Evolutionary conservation across 2,113 vertebrate species (phyloP).

Genomic region (Cervus canadensis): DNA sequence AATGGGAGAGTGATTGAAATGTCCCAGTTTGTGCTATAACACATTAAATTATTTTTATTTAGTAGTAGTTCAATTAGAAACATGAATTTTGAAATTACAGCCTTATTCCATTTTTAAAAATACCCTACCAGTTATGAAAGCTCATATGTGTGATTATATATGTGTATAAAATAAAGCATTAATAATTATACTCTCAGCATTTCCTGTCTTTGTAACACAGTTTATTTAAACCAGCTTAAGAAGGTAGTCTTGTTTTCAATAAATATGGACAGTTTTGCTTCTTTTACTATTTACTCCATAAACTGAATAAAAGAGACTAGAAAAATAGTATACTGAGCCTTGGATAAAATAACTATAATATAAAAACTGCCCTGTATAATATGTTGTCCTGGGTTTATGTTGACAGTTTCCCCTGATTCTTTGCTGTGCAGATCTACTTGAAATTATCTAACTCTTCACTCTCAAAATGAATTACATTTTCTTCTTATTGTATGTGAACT

Average conservation of each 20-base stretch:
- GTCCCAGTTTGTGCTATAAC: slow-evolving; percentile 18
- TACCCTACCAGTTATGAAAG: not conserved
- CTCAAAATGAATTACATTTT: slow-evolving; percentile 15
- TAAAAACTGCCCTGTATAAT: not conserved
- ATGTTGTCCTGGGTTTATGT: not conserved
- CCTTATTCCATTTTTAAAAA: not conserved
- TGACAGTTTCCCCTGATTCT: not conserved
- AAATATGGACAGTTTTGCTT: not conserved
- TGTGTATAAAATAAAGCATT: slow-evolving; percentile 22
- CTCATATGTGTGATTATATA: not conserved
- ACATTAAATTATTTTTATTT: slow-evolving; percentile 34
- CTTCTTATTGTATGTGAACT: slow-evolving; percentile 12
- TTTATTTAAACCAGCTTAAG: slow-evolving; percentile 12
- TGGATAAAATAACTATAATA: not conserved
- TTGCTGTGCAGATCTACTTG: slow-evolving; percentile 18
- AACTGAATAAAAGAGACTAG: slow-evolving; percentile 6
- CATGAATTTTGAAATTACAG: slow-evolving; percentile 45
- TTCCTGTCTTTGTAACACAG: slow-evolving; percentile 15
- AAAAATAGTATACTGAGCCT: slow-evolving; percentile 17
- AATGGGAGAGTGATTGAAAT: slow-evolving; percentile 48
- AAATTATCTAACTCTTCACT: not conserved
- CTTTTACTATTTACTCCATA: not conserved
- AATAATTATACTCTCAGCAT: not conserved
- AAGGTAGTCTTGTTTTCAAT: not conserved
- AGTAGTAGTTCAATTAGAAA: not conserved